Evolutionary conservation across 2,888 invertebrate genomes (phyloP).

Genomic region (Operophtera brumata): DNA sequence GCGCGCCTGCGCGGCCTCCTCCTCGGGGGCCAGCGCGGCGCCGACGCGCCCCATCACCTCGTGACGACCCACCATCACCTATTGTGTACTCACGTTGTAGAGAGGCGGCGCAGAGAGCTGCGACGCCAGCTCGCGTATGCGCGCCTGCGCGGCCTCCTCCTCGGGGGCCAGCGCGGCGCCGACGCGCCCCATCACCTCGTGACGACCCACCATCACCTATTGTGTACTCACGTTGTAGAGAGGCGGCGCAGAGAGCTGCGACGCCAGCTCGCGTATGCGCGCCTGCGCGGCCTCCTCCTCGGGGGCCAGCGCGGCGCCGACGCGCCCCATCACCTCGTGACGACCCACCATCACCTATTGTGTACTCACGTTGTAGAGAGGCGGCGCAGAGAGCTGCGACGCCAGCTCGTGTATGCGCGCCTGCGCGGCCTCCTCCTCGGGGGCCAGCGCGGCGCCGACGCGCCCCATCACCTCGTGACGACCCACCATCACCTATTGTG

Average conservation of each 20-base stretch:
- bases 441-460: slow-evolving; percentile 91
- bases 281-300: slow-evolving; percentile 95
- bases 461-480: slow-evolving; percentile 94
- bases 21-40: slow-evolving; percentile 92
- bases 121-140: slow-evolving; percentile 91
- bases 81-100: slow-evolving; percentile 85
- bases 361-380: slow-evolving; percentile 90
- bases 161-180: slow-evolving; percentile 93
- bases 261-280: slow-evolving; percentile 91
- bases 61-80: slow-evolving; percentile 89
- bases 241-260: slow-evolving; percentile 93
- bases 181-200: slow-evolving; percentile 93
- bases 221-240: slow-evolving; percentile 88
- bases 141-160: slow-evolving; percentile 93
- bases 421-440: slow-evolving; percentile 94
- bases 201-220: slow-evolving; percentile 93
- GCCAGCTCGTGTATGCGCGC: slow-evolving; percentile 93
- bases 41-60: slow-evolving; percentile 94
- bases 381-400: slow-evolving; percentile 93
- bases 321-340: slow-evolving; percentile 93
- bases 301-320: slow-evolving; percentile 91
- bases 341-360: slow-evolving; percentile 89
- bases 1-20: slow-evolving; percentile 92
- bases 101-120: slow-evolving; percentile 95
- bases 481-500: slow-evolving; percentile 86